These are phyloP conservation scores for Pseudorasbora parva DNA, from an alignment of 2,113 vertebrate species.

Conservation along the genomic window DNA sequence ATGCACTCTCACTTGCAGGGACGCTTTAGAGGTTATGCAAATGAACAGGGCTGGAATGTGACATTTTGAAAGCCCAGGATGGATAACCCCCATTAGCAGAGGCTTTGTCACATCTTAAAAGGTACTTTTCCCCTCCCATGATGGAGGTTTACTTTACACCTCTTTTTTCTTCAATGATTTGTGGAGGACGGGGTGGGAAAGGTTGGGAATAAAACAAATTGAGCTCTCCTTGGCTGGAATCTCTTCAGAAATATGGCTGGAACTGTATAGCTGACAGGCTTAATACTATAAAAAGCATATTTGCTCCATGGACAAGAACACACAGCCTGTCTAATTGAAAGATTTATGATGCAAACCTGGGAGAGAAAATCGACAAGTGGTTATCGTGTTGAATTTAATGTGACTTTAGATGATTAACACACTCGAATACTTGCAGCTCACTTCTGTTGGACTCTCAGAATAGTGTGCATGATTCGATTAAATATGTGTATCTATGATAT, in stretches of 20 bases:
- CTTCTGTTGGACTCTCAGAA: background rate
- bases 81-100: constrained; percentile 78
- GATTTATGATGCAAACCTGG: background rate
- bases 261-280: constrained; percentile 57
- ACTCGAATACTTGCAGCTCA: background rate
- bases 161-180: constrained; percentile 69
- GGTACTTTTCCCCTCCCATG: constrained; percentile 69
- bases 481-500: too few relatives aligned
- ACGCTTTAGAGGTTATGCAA: constrained; percentile 80
- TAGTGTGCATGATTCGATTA: too few relatives aligned
- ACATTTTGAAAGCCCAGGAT: constrained; percentile 83
- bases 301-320: constrained; percentile 30
- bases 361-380: background rate
- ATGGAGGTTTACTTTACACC: constrained; percentile 68
- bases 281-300: constrained; percentile 47
- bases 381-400: constrained; percentile 3
- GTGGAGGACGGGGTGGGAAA: constrained; percentile 70
- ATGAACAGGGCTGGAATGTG: constrained; percentile 73
- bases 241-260: constrained; percentile 65
- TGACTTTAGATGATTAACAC: background rate
- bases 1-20: constrained; percentile 66
- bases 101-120: constrained; percentile 80
- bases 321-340: constrained; percentile 5
- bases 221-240: constrained; percentile 51
- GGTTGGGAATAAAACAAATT: constrained; percentile 75